Conservation (phyloP, 2,113 vertebrate species). For the Formicarius rufipectus region DNA sequence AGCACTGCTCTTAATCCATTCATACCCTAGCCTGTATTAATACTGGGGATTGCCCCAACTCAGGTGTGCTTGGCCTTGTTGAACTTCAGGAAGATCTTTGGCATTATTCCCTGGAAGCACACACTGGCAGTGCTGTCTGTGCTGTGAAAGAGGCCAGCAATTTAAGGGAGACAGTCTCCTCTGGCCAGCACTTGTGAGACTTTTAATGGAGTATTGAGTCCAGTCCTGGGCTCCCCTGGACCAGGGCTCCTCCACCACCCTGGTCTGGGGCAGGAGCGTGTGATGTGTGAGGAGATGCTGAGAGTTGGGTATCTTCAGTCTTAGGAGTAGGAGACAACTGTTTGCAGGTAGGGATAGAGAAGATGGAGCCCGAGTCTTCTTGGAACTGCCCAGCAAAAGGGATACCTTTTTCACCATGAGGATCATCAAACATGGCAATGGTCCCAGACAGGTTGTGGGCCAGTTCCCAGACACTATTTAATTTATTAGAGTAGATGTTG, state of each 20-base stretch:
- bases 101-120: not conserved
- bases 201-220: not conserved
- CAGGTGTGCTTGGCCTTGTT: not conserved
- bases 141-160: not conserved
- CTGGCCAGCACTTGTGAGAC: not conserved
- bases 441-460: not conserved
- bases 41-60: accelerated
- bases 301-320: not conserved
- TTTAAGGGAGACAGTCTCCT: not conserved
- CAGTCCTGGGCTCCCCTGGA: not conserved
- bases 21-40: not conserved
- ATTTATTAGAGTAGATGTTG: not conserved
- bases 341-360: not conserved
- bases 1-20: not conserved
- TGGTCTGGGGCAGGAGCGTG: not conserved
- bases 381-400: not conserved
- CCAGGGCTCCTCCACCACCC: too few species aligned
- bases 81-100: not conserved
- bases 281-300: not conserved
- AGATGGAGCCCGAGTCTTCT: not conserved
- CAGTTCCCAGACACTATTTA: not conserved
- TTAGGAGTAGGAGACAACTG: not conserved
- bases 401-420: not conserved
- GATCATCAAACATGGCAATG: not conserved
- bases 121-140: not conserved